Evolutionary conservation across 2,888 invertebrate species (phyloP).

Genomic region (Hemithea aestivaria): DNA sequence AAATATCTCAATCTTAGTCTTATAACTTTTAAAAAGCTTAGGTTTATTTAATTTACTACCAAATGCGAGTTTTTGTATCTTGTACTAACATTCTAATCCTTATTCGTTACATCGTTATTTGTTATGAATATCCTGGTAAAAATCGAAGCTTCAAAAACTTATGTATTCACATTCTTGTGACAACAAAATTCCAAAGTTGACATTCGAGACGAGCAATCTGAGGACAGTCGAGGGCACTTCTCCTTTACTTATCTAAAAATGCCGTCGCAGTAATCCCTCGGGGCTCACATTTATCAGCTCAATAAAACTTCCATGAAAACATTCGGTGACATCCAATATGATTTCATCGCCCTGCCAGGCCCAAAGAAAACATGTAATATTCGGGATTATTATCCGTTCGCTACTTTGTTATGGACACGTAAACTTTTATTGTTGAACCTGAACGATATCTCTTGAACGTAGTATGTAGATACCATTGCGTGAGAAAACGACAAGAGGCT

Average conservation of each 20-base stretch:
- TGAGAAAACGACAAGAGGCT: slow-evolving; percentile 15
- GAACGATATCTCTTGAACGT: slow-evolving; percentile 36
- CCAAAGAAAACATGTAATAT: slow-evolving; percentile 51
- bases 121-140: too few relatives aligned
- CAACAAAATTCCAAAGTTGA: slow-evolving; percentile 2
- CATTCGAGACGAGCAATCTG: slow-evolving; percentile 7
- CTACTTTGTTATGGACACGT: slow-evolving; percentile 53
- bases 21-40: too few relatives aligned
- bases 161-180: slow-evolving; percentile 2
- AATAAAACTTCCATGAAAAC: slow-evolving; percentile 71
- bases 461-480: slow-evolving; percentile 29
- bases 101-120: too few relatives aligned
- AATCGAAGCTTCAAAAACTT: too few relatives aligned
- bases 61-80: too few relatives aligned
- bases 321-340: slow-evolving; percentile 69
- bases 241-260: slow-evolving; percentile 59
- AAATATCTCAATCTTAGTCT: too few relatives aligned
- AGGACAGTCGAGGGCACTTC: slow-evolving; percentile 32
- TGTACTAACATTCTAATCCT: too few relatives aligned
- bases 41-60: too few relatives aligned
- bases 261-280: slow-evolving; percentile 53
- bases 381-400: slow-evolving; percentile 52
- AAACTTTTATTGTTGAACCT: slow-evolving; percentile 50
- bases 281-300: slow-evolving; percentile 67
- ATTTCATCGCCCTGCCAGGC: slow-evolving; percentile 59